Evolutionary conservation across 2,888 invertebrate genomes (phyloP), one percentile per base, ranked within the genome.

Genomic region (Trichacis sp.): DNA sequence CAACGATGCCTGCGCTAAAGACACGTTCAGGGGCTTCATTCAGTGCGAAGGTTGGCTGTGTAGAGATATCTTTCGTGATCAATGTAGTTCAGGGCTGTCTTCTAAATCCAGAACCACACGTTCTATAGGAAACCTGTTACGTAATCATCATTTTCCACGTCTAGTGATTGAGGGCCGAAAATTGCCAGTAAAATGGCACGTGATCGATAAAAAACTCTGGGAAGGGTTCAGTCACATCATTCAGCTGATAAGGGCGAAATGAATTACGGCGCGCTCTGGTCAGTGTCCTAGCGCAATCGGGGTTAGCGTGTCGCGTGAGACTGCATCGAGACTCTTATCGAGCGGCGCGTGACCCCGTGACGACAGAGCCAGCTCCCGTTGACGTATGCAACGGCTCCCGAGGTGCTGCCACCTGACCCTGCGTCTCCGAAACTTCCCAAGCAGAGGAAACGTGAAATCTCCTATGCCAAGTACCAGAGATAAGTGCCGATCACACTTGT

Each of bases 241-340:
- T 67, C 60, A 60, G 60, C 57, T 60, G 67, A 63, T 67, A 53
- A 56, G 53, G 49, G 36, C 17, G 29, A 36, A 50, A 50, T 63
- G 68, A 68, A 67, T 60, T 63, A 68, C 57, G 46, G 40, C 14
- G 59, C 33, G 56, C 51, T 54, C 62, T n/a, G 63, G 67, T 64
- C 64, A 68, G 67, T 60, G 67, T 63, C 63, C 63, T 43, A 59
- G 46, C 43, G 57, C 60, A 58, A 79, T 75, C 70, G 79, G 64
- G 80, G 80, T 80, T 80, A 80, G 78, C 77, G 76, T 80, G 78
- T 76, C 33, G 33, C 79, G n/a, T n/a, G 74, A 63, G 59, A 56
- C 59, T 53, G 48, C 52, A 15, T 12, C 60, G 50, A 30, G 33
- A n/a, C 33, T 33, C 15, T 55, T 67, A 67, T 67, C 63, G 67